Percentiles rank a stretch among this genome's conserved stretches.
Evolutionary conservation across 2,797 vertebrate genomes (phyloP).

Genomic region (Pipistrellus nathusii): DNA sequence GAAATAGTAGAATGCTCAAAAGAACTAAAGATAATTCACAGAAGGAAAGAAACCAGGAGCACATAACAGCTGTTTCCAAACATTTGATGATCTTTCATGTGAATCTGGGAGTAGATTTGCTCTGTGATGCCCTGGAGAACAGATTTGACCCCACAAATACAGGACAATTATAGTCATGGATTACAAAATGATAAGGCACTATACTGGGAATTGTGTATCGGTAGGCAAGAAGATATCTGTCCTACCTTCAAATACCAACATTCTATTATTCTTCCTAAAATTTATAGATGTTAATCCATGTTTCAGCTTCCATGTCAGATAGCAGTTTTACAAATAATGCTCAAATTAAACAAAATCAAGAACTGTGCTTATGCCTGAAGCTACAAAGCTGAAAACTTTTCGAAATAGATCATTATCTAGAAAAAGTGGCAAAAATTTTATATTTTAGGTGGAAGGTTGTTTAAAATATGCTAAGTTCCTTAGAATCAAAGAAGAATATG

Average conservation of each 20-base stretch:
- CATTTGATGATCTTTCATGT: not conserved
- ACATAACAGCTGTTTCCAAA: not conserved
- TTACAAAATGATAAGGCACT: not conserved
- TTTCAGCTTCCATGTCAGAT: not conserved
- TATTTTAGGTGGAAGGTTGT: not conserved
- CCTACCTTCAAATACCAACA: not conserved
- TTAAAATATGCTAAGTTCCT: not conserved
- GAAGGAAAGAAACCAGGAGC: not conserved
- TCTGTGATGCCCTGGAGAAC: not conserved
- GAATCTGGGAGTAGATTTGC: not conserved
- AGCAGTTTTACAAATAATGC: not conserved
- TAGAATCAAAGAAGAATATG: not conserved
- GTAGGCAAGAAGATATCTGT: not conserved
- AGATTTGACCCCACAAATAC: not conserved
- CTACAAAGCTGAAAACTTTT: not conserved
- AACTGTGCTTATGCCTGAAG: not conserved
- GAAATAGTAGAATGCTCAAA: not conserved
- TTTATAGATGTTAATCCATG: not conserved
- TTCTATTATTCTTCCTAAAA: conserved; percentile 6
- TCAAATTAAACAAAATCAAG: not conserved
- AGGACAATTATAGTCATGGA: not conserved
- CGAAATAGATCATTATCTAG: not conserved
- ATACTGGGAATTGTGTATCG: not conserved
- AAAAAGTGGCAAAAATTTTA: not conserved
- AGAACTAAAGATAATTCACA: not conserved